These are phyloP conservation scores for Danionella cerebrum DNA, from an alignment of 2,113 vertebrate species.

Conservation along the genomic window DNA sequence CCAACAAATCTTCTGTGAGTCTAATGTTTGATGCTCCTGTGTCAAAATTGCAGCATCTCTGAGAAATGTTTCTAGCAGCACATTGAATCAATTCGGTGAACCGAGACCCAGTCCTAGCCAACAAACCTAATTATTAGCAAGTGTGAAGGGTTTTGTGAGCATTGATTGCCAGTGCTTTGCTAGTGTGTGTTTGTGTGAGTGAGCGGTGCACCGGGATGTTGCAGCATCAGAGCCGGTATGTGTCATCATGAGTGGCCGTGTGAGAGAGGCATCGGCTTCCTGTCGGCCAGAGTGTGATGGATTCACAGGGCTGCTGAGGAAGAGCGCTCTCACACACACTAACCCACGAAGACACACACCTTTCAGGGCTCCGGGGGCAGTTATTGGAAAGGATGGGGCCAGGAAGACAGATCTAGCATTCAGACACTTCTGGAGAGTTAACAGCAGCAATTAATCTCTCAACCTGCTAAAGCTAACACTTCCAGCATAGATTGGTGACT, in stretches of 20 bases:
- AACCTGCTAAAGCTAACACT: background rate
- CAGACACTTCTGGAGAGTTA: background rate
- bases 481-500: too few relatives aligned
- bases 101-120: too few relatives aligned
- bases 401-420: conserved; percentile 5
- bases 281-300: conserved; percentile 23
- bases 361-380: background rate
- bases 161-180: too few relatives aligned
- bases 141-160: too few relatives aligned
- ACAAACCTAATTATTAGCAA: too few relatives aligned
- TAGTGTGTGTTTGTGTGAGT: background rate
- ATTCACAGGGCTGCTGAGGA: conserved; percentile 7
- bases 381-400: conserved; percentile 8
- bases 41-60: too few relatives aligned
- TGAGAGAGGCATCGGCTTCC: conserved; percentile 11
- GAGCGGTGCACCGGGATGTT: background rate
- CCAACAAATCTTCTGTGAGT: too few relatives aligned
- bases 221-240: conserved; percentile 10
- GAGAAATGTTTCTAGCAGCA: too few relatives aligned
- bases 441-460: background rate
- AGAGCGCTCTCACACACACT: conserved; percentile 6
- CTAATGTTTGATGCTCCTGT: too few relatives aligned
- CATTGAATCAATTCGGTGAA: too few relatives aligned
- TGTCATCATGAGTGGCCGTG: conserved; percentile 30
- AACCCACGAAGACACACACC: conserved; percentile 6